Percentiles rank a stretch among this genome's conserved stretches.
Evolutionary conservation across 2,797 vertebrate species (phyloP).

Genomic region (Aphelocoma californica): DNA sequence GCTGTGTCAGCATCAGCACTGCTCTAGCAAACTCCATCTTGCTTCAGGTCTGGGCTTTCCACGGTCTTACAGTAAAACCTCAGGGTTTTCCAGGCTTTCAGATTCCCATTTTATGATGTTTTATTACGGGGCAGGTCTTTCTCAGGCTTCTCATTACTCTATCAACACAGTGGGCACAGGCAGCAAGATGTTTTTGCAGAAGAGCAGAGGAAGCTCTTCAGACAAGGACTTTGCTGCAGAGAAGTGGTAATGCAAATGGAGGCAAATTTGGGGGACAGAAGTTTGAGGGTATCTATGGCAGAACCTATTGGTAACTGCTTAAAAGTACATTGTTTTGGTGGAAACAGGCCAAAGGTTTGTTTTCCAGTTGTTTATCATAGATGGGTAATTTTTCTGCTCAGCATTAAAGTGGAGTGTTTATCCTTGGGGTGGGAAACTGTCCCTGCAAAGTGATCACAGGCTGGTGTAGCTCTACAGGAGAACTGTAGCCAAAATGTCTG

Average conservation of each 20-base stretch:
- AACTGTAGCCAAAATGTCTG: not conserved
- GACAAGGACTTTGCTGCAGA: not conserved
- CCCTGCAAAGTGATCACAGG: not conserved
- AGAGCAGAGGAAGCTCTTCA: not conserved
- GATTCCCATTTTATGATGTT: not conserved
- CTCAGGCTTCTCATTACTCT: not conserved
- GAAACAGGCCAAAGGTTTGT: not conserved
- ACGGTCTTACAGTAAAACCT: not conserved
- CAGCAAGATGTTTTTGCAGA: not conserved
- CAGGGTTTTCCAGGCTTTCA: not conserved
- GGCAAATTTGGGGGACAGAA: not conserved
- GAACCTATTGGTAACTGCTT: not conserved
- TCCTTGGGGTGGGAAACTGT: not conserved
- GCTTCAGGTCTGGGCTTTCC: not conserved
- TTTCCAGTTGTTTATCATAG: not conserved
- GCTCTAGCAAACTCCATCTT: not conserved
- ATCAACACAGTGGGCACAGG: not conserved
- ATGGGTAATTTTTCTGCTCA: not conserved
- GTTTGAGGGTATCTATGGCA: not conserved
- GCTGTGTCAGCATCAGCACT: not conserved
- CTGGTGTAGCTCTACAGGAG: not conserved
- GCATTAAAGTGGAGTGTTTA: not conserved
- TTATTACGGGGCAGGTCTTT: not conserved
- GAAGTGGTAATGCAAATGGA: not conserved
- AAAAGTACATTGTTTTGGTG: not conserved